Conservation (phyloP, 2,888 invertebrate genomes). For the Eilema caniola region DNA sequence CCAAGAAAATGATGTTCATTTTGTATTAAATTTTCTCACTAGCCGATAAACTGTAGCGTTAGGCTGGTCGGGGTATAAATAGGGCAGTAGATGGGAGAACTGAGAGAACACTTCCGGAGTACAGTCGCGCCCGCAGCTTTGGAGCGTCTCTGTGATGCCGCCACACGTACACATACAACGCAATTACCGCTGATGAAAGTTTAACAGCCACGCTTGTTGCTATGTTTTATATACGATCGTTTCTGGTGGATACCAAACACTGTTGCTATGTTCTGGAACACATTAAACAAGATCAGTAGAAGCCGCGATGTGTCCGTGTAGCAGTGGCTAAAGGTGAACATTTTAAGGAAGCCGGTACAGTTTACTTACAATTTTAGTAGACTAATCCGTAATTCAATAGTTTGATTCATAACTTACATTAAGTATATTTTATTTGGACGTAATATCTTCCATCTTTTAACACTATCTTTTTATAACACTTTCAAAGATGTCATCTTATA, state of each 20-base stretch:
- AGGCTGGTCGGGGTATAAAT: constrained; percentile 70
- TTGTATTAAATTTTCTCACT: constrained; percentile 40
- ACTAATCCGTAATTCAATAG: background rate
- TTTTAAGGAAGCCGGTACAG: background rate
- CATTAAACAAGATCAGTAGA: constrained; percentile 13
- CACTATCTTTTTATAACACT: background rate
- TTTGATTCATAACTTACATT: too few relatives aligned
- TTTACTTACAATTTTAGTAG: background rate
- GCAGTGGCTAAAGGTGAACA: background rate
- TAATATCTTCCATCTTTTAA: background rate
- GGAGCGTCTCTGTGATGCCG: constrained; percentile 42
- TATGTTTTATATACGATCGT: constrained; percentile 30
- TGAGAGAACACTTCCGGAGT: constrained; percentile 71
- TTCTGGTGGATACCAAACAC: constrained; percentile 24
- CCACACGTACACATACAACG: constrained; percentile 38
- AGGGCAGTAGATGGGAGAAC: constrained; percentile 67
- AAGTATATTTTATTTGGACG: background rate
- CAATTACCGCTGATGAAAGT: constrained; percentile 60
- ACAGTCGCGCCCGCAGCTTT: constrained; percentile 63
- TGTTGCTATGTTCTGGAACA: constrained; percentile 17
- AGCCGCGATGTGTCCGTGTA: background rate
- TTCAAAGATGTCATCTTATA: background rate
- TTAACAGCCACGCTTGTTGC: constrained; percentile 47
- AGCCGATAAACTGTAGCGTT: constrained; percentile 44
- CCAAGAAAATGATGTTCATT: constrained; percentile 36